phyloP scores from a whole-genome alignment of 1,140 invertebrate species.

The Diabrotica undecimpunctata region DNA sequence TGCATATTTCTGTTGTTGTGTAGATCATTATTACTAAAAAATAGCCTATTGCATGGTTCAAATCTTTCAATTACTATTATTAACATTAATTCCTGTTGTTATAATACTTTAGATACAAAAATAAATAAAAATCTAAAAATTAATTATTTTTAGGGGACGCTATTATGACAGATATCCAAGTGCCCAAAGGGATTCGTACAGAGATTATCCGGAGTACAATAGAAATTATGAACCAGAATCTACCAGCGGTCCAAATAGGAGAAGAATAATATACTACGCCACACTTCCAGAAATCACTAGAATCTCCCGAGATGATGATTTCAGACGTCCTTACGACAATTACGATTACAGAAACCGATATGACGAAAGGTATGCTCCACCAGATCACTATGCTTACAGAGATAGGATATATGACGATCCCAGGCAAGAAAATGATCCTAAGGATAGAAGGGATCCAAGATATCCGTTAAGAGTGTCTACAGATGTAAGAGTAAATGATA shows the following conservation, averaged over 20 bases:
- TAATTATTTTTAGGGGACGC: neutral
- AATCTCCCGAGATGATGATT: slow-evolving; percentile 41
- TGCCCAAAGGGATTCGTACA: slow-evolving; percentile 9
- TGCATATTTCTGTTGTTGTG: no score
- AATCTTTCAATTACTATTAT: no score
- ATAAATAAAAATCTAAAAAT: no score
- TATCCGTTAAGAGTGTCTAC: slow-evolving; percentile 41
- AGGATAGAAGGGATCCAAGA: slow-evolving; percentile 21
- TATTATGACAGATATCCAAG: neutral
- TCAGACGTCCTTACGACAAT: slow-evolving; percentile 28
- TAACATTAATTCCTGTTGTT: no score
- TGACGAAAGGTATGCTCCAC: slow-evolving; percentile 31
- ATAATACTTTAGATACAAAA: no score
- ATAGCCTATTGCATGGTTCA: no score
- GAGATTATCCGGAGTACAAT: slow-evolving; percentile 21
- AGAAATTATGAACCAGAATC: slow-evolving; percentile 12
- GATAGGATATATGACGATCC: slow-evolving; percentile 30
- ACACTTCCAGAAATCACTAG: slow-evolving; percentile 51
- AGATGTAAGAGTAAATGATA: slow-evolving; percentile 40
- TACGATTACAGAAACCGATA: slow-evolving; percentile 28
- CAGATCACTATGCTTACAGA: slow-evolving; percentile 10
- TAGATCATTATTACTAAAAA: no score
- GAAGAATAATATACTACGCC: slow-evolving; percentile 51
- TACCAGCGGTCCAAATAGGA: slow-evolving; percentile 21
- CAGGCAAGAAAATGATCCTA: slow-evolving; percentile 27